phyloP scores from a whole-genome alignment of 2,888 invertebrate genomes.

The Lacanobia wlatinum region DNA sequence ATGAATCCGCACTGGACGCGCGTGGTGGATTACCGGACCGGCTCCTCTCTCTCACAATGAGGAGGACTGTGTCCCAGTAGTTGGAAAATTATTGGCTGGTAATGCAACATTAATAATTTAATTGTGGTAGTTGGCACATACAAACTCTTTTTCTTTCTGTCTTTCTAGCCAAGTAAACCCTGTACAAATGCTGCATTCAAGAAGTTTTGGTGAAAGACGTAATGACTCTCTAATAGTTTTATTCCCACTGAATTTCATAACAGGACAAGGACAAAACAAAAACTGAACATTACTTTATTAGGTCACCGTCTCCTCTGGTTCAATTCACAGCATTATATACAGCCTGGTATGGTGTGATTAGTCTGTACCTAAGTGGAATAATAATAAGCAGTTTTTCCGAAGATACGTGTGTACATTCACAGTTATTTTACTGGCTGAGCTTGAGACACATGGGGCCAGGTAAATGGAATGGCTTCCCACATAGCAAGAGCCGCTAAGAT shows the following conservation, averaged over 20 bases:
- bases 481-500: slow-evolving; percentile 9
- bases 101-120: too few relatives aligned
- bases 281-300: neutral
- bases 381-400: neutral
- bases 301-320: neutral
- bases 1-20: too few relatives aligned
- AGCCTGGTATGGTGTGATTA: neutral
- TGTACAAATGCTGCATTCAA: neutral
- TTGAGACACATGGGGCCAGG: neutral
- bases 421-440: neutral
- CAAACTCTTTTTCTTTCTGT: too few relatives aligned
- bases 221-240: neutral
- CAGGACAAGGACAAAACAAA: neutral
- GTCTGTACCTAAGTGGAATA: neutral
- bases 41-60: too few relatives aligned
- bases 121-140: too few relatives aligned
- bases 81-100: too few relatives aligned
- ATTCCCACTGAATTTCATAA: neutral
- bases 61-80: too few relatives aligned
- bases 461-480: slow-evolving; percentile 30
- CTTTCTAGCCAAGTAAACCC: too few relatives aligned
- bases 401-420: neutral
- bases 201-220: neutral
- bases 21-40: too few relatives aligned
- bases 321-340: neutral